Evolutionary conservation across 2,888 invertebrate species (phyloP).

Genomic region (Dryobota labecula): DNA sequence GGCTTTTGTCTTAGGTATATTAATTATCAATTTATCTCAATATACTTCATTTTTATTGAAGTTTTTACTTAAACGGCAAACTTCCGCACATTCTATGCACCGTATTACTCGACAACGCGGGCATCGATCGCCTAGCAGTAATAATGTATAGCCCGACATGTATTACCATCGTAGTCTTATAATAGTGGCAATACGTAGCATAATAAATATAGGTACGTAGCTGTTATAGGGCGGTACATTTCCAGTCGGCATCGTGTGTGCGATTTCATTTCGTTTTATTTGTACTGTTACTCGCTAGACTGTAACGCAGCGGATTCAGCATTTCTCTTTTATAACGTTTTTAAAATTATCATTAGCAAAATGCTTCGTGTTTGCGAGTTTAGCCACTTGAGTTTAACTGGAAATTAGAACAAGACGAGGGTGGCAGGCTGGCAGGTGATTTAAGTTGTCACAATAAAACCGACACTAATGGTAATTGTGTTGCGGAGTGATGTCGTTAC

Average conservation of each 20-base stretch:
- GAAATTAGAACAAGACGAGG: slow-evolving; percentile 67
- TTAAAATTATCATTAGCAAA: slow-evolving; percentile 68
- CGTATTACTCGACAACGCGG: slow-evolving; percentile 24
- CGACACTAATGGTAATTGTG: slow-evolving; percentile 75
- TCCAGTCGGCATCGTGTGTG: slow-evolving; percentile 70
- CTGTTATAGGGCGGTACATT: slow-evolving; percentile 69
- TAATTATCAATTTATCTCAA: neutral
- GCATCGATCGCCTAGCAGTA: slow-evolving; percentile 69
- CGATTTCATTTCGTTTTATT: slow-evolving; percentile 82
- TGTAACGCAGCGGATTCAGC: slow-evolving; percentile 66
- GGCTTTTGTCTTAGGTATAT: slow-evolving; percentile 4
- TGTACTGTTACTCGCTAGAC: slow-evolving; percentile 74
- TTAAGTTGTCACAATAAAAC: slow-evolving; percentile 73
- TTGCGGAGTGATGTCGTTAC: slow-evolving; percentile 66
- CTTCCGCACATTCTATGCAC: neutral
- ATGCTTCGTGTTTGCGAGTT: slow-evolving; percentile 54
- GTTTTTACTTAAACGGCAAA: neutral
- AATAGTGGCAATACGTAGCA: slow-evolving; percentile 72
- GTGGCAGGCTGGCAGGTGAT: slow-evolving; percentile 70
- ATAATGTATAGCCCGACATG: slow-evolving; percentile 73
- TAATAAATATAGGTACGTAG: slow-evolving; percentile 67
- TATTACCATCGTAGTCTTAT: slow-evolving; percentile 75
- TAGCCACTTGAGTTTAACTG: slow-evolving; percentile 61
- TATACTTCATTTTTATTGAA: neutral
- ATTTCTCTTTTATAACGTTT: slow-evolving; percentile 61